Evolutionary conservation across 2,888 invertebrate species (phyloP).

Genomic region (Cyrtodaria siliqua): DNA sequence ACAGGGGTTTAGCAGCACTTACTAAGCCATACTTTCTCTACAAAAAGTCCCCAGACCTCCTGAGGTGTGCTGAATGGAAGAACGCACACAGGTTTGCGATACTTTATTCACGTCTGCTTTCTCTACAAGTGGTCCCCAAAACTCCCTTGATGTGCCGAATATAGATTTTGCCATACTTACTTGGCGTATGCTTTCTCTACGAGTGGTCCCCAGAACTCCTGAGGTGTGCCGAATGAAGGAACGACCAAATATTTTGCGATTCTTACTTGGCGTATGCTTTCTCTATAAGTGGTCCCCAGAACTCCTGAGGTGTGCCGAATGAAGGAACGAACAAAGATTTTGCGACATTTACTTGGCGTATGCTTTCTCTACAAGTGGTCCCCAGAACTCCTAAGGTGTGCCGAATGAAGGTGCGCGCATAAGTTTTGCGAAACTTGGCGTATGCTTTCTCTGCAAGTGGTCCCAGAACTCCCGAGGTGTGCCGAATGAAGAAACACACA

Average conservation of each 20-base stretch:
- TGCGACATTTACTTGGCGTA: slow-evolving; percentile 93
- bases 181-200: no score
- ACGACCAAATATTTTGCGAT: no score
- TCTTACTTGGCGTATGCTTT: slow-evolving; percentile 94
- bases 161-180: no score
- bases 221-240: no score
- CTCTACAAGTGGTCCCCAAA: slow-evolving; percentile 91
- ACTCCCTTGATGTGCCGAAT: no score
- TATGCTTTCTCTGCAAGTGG: slow-evolving; percentile 94
- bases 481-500: no score
- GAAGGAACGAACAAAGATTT: slow-evolving; percentile 89
- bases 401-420: slow-evolving; percentile 89
- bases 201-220: no score
- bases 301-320: slow-evolving; percentile 88
- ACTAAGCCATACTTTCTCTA: slow-evolving; percentile 96
- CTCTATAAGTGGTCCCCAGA: slow-evolving; percentile 92
- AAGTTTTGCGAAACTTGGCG: slow-evolving; percentile 90
- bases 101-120: slow-evolving; percentile 94
- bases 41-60: slow-evolving; percentile 92
- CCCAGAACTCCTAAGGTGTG: slow-evolving; percentile 90
- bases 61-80: slow-evolving; percentile 87
- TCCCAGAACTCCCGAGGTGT: no score
- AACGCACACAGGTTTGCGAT: slow-evolving; percentile 89
- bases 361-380: slow-evolving; percentile 92
- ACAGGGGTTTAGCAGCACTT: slow-evolving; percentile 89